Percentiles rank a stretch among this genome's conserved stretches.
phyloP scores from a whole-genome alignment of 2,797 vertebrate genomes.

The Clarias pachynema region DNA sequence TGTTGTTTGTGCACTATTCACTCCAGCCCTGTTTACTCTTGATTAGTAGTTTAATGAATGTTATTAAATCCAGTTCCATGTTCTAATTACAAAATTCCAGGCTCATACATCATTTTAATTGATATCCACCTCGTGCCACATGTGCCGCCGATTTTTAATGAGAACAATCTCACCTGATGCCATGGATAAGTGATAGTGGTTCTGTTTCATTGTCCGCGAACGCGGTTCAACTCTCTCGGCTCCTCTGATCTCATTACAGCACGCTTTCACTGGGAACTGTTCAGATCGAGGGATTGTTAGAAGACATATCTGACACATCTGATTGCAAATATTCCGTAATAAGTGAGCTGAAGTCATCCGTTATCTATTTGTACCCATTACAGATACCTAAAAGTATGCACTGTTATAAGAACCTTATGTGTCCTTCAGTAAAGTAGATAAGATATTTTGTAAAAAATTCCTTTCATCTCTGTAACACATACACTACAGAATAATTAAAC shows the following conservation, averaged over 20 bases:
- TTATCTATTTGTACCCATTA: conserved; percentile 19
- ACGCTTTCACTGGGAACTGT: background rate
- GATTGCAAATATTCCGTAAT: conserved; percentile 13
- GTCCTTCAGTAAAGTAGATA: conserved; percentile 11
- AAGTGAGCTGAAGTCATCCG: conserved; percentile 17
- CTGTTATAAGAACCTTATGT: conserved; percentile 8
- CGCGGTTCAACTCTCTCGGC: conserved; percentile 9
- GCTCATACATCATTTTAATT: conserved; percentile 60
- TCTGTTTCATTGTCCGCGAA: conserved; percentile 16
- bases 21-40: conserved; percentile 42
- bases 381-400: conserved; percentile 1
- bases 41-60: conserved; percentile 51
- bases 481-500: background rate
- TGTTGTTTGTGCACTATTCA: conserved; percentile 31
- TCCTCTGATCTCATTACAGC: conserved; percentile 31
- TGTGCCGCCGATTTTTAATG: conserved; percentile 44
- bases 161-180: conserved; percentile 48
- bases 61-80: conserved; percentile 50
- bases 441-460: background rate
- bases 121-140: conserved; percentile 54
- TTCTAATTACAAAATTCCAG: conserved; percentile 53
- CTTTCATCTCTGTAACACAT: background rate
- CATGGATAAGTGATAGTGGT: conserved; percentile 21
- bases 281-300: conserved; percentile 11
- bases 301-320: conserved; percentile 15